These are phyloP conservation scores for Amazona guildingii DNA, from an alignment of 2,113 vertebrate genomes.

Conservation along the genomic window DNA sequence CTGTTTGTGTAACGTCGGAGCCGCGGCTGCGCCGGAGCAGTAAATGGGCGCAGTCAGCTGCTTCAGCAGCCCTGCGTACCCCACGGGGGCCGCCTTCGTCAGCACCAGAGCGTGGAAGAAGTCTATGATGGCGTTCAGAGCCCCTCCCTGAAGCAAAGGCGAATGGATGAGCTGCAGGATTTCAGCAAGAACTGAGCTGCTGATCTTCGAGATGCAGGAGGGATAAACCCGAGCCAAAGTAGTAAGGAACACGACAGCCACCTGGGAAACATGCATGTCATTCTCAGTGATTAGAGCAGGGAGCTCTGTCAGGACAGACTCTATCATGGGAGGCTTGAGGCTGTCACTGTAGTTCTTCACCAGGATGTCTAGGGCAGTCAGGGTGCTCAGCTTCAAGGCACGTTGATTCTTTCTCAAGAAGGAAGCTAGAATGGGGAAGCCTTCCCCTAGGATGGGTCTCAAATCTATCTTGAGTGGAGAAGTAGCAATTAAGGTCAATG, in stretches of 20 bases:
- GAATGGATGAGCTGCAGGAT: conserved; percentile 85
- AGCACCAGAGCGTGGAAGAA: conserved; percentile 85
- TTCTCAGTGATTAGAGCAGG: conserved; percentile 84
- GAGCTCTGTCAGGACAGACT: conserved; percentile 82
- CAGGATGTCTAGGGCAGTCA: conserved; percentile 83
- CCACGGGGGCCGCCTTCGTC: conserved; percentile 71
- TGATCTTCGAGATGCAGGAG: conserved; percentile 81
- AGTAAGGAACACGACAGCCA: conserved; percentile 84
- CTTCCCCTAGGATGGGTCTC: conserved; percentile 81
- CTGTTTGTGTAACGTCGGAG: conserved; percentile 79
- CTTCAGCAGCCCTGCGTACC: conserved; percentile 80
- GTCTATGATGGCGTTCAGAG: conserved; percentile 78
- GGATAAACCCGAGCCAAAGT: conserved; percentile 82
- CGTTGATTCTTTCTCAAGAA: conserved; percentile 93
- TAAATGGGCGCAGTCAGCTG: conserved; percentile 81
- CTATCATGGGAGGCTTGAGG: conserved; percentile 81
- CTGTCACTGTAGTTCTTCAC: conserved; percentile 82
- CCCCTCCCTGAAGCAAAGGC: conserved; percentile 85
- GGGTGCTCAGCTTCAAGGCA: conserved; percentile 82
- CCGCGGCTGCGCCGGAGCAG: not conserved
- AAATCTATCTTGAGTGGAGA: conserved; percentile 86
- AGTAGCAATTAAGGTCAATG: conserved; percentile 79
- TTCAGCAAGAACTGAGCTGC: conserved; percentile 75
- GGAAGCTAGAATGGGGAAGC: conserved; percentile 84
- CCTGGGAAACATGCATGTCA: conserved; percentile 93